Percentiles rank a stretch among this genome's conserved stretches.
phyloP scores from a whole-genome alignment of 2,113 vertebrate species.

The Seriola dumerili region DNA sequence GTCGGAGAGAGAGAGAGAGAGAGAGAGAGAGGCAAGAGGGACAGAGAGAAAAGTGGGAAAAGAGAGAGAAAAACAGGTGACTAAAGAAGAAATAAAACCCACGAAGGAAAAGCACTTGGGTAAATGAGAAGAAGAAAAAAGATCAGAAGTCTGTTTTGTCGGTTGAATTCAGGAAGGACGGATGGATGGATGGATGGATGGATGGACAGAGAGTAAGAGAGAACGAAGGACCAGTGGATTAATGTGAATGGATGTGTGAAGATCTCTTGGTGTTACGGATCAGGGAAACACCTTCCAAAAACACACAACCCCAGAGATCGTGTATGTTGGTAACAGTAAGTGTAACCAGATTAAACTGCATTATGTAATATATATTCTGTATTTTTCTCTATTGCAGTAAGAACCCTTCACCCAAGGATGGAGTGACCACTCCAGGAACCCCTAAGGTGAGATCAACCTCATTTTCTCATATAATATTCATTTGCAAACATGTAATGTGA shows the following conservation, averaged over 20 bases:
- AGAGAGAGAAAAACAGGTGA: too few species aligned
- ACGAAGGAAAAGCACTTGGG: too few species aligned
- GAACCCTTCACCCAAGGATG: conserved; percentile 93
- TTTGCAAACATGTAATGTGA: background rate
- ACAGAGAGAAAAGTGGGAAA: conserved; percentile 8
- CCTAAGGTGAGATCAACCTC: conserved; percentile 91
- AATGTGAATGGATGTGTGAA: too few species aligned
- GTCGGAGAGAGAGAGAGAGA: conserved; percentile 56
- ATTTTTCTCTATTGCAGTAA: conserved; percentile 85
- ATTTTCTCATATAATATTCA: background rate
- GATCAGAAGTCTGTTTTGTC: conserved; percentile 83
- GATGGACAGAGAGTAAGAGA: too few species aligned
- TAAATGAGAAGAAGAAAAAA: background rate
- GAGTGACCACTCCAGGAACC: conserved; percentile 90
- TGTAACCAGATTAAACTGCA: background rate
- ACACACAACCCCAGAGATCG: background rate
- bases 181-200: too few species aligned
- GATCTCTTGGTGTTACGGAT: background rate
- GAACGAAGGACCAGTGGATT: too few species aligned
- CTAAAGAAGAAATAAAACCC: background rate
- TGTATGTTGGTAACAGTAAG: background rate
- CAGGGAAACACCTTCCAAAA: too few species aligned
- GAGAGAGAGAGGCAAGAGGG: background rate
- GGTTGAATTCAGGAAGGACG: conserved; percentile 66
- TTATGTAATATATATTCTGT: background rate